Evolutionary conservation across 2,888 invertebrate species (phyloP), one percentile per base, ranked within the genome.

Genomic region (Celastrina argiolus): DNA sequence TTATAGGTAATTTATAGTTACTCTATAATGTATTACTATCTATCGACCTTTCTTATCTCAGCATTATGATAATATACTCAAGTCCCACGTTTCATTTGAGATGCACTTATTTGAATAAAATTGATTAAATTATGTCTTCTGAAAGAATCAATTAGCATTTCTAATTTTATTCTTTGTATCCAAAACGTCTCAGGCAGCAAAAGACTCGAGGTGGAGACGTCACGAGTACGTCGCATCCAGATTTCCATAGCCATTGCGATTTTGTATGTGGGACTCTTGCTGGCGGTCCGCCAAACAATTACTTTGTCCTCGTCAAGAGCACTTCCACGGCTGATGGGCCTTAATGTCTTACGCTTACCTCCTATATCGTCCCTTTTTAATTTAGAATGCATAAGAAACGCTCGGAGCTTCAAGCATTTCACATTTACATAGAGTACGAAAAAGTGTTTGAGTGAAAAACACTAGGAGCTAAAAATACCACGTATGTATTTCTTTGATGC

Each of bases 211-310:
- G 69, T 77, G 76, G 75, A 76, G 78, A 76, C 80, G 81, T 79
- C 79, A 77, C 76, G 76, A 74, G 76, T 78, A 76, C 80, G 81
- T 79, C 79, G 78, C 76, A 74, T 74, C 73, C 80, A 82, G 82
- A 82, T 81, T 81, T 80, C 78, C 79, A 81, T 79, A 76, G 66
- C 70, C 68, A 70, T 67, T 73, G 71, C 69, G 68, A 69, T 68
- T 68, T 66, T 67, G 67, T 66, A 63, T 66, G 68, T 70, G 73
- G 72, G 70, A 73, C 68, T 70, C 69, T 67, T 28, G 69, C 73
- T 88, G 88, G 88, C 88, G 69, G 66, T 34, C 59, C 73, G 87
- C 88, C 88, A 89, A 82, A 87, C 86, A 85, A 88, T 88, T 87
- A 87, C 87, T 86, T 82, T 83, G 83, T 79, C 84, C 84, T 86